Evolutionary conservation across 37 sponge, comb jelly and placozoan genomes (phyloP).

Genomic region (Beroe ovata): DNA sequence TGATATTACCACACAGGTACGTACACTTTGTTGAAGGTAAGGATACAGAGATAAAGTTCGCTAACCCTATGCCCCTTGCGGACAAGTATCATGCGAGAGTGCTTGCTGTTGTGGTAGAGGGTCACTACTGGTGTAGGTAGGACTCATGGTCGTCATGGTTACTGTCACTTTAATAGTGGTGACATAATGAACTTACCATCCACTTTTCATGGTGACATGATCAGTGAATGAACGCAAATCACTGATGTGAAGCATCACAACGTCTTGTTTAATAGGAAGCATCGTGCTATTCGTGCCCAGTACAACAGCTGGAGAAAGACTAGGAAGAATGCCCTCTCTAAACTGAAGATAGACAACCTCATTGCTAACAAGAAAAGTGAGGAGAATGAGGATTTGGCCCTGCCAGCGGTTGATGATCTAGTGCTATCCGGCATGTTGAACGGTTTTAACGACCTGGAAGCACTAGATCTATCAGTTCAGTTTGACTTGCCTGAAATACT

Average conservation of each 20-base stretch:
- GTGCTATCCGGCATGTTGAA: conserved; percentile 42
- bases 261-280: conserved; percentile 33
- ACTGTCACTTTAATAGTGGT: no score
- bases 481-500: conserved; percentile 50
- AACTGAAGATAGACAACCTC: conserved; percentile 36
- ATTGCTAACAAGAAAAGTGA: background rate
- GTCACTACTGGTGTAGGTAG: conserved; percentile 59
- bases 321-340: background rate
- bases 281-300: conserved; percentile 19
- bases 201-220: no score
- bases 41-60: conserved; percentile 61
- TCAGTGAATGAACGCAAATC: no score
- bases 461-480: conserved; percentile 29
- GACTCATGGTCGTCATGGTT: no score
- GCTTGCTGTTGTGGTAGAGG: conserved; percentile 59
- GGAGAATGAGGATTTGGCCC: background rate
- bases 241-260: no score
- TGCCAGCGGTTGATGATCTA: conserved; percentile 13
- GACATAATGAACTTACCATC: no score
- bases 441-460: conserved; percentile 35
- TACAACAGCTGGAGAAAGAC: conserved; percentile 55
- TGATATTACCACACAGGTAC: conserved; percentile 9
- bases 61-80: conserved; percentile 55
- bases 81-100: conserved; percentile 46
- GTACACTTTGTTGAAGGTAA: conserved; percentile 39